Evolutionary conservation across 1,140 invertebrate genomes (phyloP).

Genomic region (Drosophila varians): DNA sequence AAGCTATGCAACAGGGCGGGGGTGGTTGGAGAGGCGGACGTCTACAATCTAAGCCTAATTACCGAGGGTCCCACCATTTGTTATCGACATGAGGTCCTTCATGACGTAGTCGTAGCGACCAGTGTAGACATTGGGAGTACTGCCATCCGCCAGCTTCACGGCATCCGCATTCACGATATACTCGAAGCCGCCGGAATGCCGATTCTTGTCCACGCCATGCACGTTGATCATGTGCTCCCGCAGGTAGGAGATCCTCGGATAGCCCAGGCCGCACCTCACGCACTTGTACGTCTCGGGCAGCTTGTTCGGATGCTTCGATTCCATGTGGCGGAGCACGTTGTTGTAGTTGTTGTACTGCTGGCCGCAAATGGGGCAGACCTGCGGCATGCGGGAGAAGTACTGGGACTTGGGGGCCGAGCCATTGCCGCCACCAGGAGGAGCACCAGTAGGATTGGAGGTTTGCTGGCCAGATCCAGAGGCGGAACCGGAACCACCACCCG

Average conservation of each 20-base stretch:
- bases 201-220: conserved; percentile 73
- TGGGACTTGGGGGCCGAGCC: conserved; percentile 65
- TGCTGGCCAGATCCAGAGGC: not conserved
- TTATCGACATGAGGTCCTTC: conserved; percentile 83
- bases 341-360: conserved; percentile 83
- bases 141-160: conserved; percentile 70
- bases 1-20: not conserved
- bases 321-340: conserved; percentile 82
- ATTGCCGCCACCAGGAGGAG: not conserved
- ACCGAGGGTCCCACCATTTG: conserved; percentile 83
- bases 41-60: conserved; percentile 71
- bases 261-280: conserved; percentile 73
- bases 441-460: too few species aligned
- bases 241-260: conserved; percentile 76
- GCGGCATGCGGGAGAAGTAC: conserved; percentile 81
- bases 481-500: not conserved
- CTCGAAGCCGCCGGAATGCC: conserved; percentile 75
- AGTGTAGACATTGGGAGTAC: conserved; percentile 71
- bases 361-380: conserved; percentile 81
- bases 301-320: conserved; percentile 83
- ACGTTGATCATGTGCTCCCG: conserved; percentile 81
- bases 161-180: conserved; percentile 80
- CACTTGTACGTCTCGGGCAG: conserved; percentile 82
- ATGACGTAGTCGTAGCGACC: conserved; percentile 82
- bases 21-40: conserved; percentile 1